A percentile compares a stretch with the other conserved stretches of the same genome.
These are phyloP conservation scores for Diorhabda elongata DNA, from an alignment of 1,140 invertebrate genomes.

Conservation along the genomic window DNA sequence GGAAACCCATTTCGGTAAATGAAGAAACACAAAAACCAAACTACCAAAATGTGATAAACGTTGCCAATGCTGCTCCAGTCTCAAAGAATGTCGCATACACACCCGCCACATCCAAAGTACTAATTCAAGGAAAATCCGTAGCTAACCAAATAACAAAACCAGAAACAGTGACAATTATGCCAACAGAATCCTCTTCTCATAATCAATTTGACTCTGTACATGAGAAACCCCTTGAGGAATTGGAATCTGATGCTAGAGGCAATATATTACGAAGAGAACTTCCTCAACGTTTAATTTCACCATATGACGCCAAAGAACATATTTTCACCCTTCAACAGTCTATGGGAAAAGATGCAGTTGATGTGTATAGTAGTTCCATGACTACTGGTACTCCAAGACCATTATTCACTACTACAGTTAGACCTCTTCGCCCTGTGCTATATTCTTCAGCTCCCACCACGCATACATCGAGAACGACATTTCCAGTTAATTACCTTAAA, in stretches of 20 bases:
- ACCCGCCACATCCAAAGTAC: conserved; percentile 33
- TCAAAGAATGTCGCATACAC: conserved; percentile 33
- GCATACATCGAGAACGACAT: conserved; percentile 35
- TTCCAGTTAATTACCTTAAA: conserved; percentile 34
- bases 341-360: conserved; percentile 54
- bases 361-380: conserved; percentile 61
- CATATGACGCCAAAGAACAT: conserved; percentile 50
- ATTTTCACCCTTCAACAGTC: conserved; percentile 46
- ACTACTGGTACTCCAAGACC: conserved; percentile 56
- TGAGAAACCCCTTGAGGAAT: conserved; percentile 49
- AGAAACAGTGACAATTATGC: conserved; percentile 30
- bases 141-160: conserved; percentile 36
- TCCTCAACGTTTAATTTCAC: conserved; percentile 41
- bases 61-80: conserved; percentile 29
- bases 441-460: background rate
- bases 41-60: conserved; percentile 45
- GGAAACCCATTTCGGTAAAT: conserved; percentile 50
- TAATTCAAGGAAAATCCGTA: conserved; percentile 31
- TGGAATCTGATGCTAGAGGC: conserved; percentile 48
- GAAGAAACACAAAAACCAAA: conserved; percentile 40
- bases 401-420: conserved; percentile 60
- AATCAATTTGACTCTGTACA: conserved; percentile 30
- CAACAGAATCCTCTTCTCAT: conserved; percentile 36
- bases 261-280: conserved; percentile 59
- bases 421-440: conserved; percentile 35